These are phyloP conservation scores for Taenaris catops DNA, from an alignment of 2,888 invertebrate genomes.

Conservation along the genomic window DNA sequence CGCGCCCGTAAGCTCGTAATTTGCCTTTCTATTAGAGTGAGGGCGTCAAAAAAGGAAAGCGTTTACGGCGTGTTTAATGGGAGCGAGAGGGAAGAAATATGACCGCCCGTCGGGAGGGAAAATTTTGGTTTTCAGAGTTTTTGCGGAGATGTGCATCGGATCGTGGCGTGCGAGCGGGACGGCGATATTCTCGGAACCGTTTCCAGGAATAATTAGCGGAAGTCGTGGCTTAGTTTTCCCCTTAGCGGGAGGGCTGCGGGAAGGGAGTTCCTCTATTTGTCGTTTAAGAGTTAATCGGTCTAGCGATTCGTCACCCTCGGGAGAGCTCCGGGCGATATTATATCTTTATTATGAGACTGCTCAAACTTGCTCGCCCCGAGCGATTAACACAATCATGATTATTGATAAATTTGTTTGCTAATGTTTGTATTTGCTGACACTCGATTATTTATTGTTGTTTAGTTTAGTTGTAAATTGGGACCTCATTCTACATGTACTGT, in stretches of 20 bases:
- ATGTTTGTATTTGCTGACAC: constrained; percentile 10
- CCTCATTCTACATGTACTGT: too few relatives aligned
- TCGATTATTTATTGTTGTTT: constrained; percentile 5
- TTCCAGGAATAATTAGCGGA: constrained; percentile 75
- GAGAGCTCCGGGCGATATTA: constrained; percentile 67
- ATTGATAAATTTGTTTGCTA: constrained; percentile 68
- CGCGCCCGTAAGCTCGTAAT: constrained; percentile 80
- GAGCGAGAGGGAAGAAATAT: constrained; percentile 79
- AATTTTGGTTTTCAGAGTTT: constrained; percentile 78
- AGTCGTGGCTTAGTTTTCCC: constrained; percentile 77
- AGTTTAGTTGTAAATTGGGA: too few relatives aligned
- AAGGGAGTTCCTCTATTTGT: constrained; percentile 76
- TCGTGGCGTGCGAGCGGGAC: constrained; percentile 63
- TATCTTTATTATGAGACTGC: constrained; percentile 72
- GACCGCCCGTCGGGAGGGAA: constrained; percentile 74
- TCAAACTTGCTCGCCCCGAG: constrained; percentile 47
- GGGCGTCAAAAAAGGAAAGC: constrained; percentile 81
- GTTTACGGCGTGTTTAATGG: constrained; percentile 79
- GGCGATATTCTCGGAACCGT: constrained; percentile 58
- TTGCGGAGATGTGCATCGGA: constrained; percentile 76
- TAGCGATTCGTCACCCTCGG: constrained; percentile 76
- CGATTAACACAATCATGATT: constrained; percentile 70
- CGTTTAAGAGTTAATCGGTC: constrained; percentile 80
- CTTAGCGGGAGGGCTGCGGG: constrained; percentile 58
- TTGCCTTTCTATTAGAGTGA: constrained; percentile 80